A percentile compares a stretch with the other conserved stretches of the same genome.
Evolutionary conservation across 2,113 vertebrate genomes (phyloP).

Genomic region (Cyanoramphus novaezelandiae): DNA sequence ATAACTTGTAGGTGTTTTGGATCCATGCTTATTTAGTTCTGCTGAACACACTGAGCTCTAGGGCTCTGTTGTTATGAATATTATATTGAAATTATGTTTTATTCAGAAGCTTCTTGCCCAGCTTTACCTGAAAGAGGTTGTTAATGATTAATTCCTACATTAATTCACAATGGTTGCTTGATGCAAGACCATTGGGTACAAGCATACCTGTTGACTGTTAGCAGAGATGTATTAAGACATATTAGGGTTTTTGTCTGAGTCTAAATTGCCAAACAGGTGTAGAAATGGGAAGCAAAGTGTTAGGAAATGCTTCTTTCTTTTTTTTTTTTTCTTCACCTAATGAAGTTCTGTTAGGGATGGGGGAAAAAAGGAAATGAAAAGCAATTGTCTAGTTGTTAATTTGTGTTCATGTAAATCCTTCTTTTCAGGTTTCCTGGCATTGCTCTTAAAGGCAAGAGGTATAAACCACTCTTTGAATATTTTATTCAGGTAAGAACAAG

Average conservation of each 20-base stretch:
- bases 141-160: background rate
- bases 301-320: background rate
- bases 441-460: slow-evolving; percentile 90
- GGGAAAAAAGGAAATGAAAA: background rate
- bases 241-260: background rate
- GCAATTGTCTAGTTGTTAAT: background rate
- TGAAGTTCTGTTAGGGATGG: background rate
- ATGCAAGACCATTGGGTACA: background rate
- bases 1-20: background rate
- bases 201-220: background rate
- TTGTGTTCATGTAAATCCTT: background rate
- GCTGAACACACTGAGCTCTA: background rate
- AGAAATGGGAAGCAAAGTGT: background rate
- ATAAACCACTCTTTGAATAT: slow-evolving; percentile 92
- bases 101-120: background rate
- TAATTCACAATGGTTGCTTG: background rate
- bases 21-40: background rate
- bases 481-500: slow-evolving; percentile 84
- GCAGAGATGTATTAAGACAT: background rate
- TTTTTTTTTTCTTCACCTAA: background rate
- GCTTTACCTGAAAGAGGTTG: background rate
- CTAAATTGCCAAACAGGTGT: background rate
- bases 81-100: background rate
- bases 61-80: background rate
- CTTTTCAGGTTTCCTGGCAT: slow-evolving; percentile 88